Evolutionary conservation across 2,113 vertebrate genomes (phyloP), one percentile per base, ranked within the genome.

Genomic region (Pedetes capensis): DNA sequence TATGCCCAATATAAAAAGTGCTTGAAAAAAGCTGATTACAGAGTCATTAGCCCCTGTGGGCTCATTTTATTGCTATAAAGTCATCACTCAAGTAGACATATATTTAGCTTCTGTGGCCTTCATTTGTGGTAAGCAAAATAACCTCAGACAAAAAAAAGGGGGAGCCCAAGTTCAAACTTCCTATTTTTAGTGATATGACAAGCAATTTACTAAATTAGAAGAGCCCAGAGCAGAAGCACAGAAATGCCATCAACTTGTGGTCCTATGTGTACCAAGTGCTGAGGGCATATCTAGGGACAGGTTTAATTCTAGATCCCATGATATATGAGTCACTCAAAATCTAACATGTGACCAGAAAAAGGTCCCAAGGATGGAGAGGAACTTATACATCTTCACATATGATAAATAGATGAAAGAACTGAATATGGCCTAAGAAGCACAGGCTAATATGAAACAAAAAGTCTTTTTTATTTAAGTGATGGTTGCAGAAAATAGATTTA

Each of bases 21-120:
- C 96, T 96, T 97, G 95, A 96, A 97, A n/a, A 97, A 97, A 97
- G 93, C 97, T 97, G 96, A 97, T 97, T 97, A 96, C 89, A 95
- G 97, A 97, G 92, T 97, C 97, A 97, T 97, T 97, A 97, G 95
- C 96, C 95, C 95, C 97, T 96, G 92, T 97, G 95, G 96, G 92
- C 95, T 96, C 97, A 96, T 96, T 96, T 96, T 97, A 97, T 96
- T 97, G 89, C 96, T 96, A 93, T 95, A 96, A 97, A 97, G 94
- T 96, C 96, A 97, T 97, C 96, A 97, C 97, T 97, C 97, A 97
- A 96, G 92, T 97, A 97, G 95, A 97, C 95, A 94, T 96, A 95
- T 96, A 96, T 96, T 97, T 97, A 97, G 95, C 84, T 96, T 96
- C 93, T 95, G 89, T 97, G 96, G 96, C 96, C 96, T 97, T 96